Percentiles rank a stretch among this genome's conserved stretches.
phyloP scores from a whole-genome alignment of 2,888 invertebrate species.

The Andrena praecox region DNA sequence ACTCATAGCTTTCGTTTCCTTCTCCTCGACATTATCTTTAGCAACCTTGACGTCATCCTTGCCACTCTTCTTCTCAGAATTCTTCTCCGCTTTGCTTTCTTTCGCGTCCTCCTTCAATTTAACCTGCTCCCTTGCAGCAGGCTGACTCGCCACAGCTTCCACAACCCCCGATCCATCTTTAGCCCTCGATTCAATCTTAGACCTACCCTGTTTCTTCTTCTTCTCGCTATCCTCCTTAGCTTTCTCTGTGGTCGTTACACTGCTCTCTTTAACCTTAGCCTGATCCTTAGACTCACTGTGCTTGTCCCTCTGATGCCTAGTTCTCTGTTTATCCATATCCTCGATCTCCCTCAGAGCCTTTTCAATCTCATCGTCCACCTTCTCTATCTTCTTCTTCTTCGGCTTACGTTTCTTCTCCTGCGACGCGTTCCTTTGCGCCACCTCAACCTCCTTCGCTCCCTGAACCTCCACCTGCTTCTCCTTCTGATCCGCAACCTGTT shows the following conservation, averaged over 20 bases:
- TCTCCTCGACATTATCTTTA: conserved; percentile 22
- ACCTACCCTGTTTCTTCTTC: conserved; percentile 69
- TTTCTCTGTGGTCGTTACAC: conserved; percentile 36
- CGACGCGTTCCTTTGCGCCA: background rate
- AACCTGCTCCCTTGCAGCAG: conserved; percentile 27
- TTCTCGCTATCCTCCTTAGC: conserved; percentile 47
- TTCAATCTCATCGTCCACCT: conserved; percentile 85
- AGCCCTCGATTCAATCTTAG: conserved; percentile 56
- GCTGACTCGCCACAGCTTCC: conserved; percentile 17
- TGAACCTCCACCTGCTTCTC: conserved; percentile 57
- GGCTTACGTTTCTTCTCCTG: conserved; percentile 78
- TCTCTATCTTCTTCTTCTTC: conserved; percentile 80
- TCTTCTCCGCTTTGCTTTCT: conserved; percentile 33
- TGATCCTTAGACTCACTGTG: conserved; percentile 67
- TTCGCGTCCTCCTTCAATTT: conserved; percentile 45
- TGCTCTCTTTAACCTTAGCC: conserved; percentile 31
- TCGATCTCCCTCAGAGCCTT: conserved; percentile 85
- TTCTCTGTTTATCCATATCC: conserved; percentile 81
- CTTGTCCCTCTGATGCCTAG: conserved; percentile 75
- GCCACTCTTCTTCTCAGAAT: conserved; percentile 7
- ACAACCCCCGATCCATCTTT: conserved; percentile 20
- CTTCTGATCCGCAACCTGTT: background rate
- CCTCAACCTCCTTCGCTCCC: conserved; percentile 31
- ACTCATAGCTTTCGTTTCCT: background rate
- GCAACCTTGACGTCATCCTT: conserved; percentile 35